These are phyloP conservation scores for Euglossa dilemma DNA, from an alignment of 1,140 invertebrate genomes.

Conservation along the genomic window DNA sequence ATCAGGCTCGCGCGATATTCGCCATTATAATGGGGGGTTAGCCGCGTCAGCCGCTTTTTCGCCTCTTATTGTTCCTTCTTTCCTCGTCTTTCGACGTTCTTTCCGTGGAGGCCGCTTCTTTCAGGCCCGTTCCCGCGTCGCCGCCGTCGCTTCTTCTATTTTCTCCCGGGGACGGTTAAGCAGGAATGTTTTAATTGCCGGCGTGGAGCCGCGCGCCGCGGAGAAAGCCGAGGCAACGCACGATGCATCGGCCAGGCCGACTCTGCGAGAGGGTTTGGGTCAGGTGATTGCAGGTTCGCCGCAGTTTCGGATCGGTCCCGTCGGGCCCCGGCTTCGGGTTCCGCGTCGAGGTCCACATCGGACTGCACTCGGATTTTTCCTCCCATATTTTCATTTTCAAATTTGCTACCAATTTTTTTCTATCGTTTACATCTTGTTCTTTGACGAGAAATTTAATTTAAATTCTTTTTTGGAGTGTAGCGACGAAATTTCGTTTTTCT, in stretches of 20 bases:
- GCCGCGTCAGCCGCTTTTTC: slow-evolving; percentile 19
- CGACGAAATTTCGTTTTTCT: too few species aligned
- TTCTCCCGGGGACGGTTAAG: slow-evolving; percentile 5
- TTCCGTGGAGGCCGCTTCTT: not conserved
- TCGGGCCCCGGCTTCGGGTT: too few species aligned
- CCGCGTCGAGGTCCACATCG: not conserved
- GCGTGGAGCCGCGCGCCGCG: not conserved
- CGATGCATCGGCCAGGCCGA: not conserved
- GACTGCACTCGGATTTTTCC: too few species aligned
- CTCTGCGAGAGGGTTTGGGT: not conserved
- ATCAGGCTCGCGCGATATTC: slow-evolving; percentile 65
- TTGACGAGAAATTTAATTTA: too few species aligned
- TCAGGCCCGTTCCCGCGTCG: not conserved
- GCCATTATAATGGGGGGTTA: slow-evolving; percentile 62
- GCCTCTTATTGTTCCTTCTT: slow-evolving; percentile 19
- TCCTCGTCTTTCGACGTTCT: not conserved
- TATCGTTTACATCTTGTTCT: too few species aligned
- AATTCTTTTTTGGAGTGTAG: too few species aligned
- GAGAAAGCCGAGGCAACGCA: not conserved
- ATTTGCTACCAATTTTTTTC: too few species aligned
- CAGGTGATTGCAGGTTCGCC: not conserved
- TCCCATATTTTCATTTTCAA: too few species aligned
- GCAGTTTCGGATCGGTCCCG: not conserved
- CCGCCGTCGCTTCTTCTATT: not conserved
- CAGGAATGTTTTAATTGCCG: slow-evolving; percentile 64